Evolutionary conservation across 2,888 invertebrate genomes (phyloP).

Genomic region (Caenorhabditis sp.): DNA sequence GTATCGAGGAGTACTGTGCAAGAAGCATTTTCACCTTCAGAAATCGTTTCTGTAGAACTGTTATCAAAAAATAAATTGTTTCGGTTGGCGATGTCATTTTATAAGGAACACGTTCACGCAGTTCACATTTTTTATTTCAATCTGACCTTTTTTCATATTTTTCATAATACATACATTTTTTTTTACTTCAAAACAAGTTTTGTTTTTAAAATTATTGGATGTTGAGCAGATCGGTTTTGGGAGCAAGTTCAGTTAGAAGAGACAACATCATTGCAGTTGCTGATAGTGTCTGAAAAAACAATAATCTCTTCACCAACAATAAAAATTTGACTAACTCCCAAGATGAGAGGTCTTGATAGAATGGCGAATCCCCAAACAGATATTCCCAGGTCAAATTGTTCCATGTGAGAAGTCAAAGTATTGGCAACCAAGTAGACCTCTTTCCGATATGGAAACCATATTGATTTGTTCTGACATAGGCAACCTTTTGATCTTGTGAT

Average conservation of each 20-base stretch:
- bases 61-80: constrained; percentile 4
- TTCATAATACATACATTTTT: too few relatives aligned
- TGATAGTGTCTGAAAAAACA: constrained; percentile 42
- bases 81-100: background rate
- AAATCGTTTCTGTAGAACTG: constrained; percentile 1
- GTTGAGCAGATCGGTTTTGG: constrained; percentile 21
- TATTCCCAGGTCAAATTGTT: constrained; percentile 55
- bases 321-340: constrained; percentile 27
- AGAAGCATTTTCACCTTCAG: background rate
- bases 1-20: background rate
- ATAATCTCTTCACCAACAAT: background rate
- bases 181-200: too few relatives aligned
- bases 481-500: constrained; percentile 72
- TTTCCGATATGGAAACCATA: constrained; percentile 52
- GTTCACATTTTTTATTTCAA: background rate
- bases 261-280: constrained; percentile 52
- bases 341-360: constrained; percentile 42
- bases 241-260: constrained; percentile 42
- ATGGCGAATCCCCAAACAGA: constrained; percentile 58
- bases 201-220: too few relatives aligned
- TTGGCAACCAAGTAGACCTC: constrained; percentile 52
- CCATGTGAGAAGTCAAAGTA: constrained; percentile 51
- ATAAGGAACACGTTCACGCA: background rate
- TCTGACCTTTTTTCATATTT: too few relatives aligned
- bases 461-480: constrained; percentile 48